Percentiles rank a stretch among this genome's conserved stretches.
Conservation (phyloP, 2,113 vertebrate species). For the Irena cyanogastra region DNA sequence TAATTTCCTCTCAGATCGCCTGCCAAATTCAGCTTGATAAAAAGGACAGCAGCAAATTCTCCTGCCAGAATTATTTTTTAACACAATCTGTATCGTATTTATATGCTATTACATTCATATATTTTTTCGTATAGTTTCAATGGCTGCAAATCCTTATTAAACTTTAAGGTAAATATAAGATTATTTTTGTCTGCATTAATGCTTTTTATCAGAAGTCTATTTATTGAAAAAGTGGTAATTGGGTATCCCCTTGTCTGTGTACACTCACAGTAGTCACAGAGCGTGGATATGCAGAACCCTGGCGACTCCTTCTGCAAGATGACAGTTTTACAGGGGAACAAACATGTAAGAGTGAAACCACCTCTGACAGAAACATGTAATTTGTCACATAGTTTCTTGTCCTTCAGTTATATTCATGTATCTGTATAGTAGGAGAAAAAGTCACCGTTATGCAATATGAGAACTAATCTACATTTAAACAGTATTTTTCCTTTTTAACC, state of each 20-base stretch:
- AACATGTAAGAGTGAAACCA: not conserved
- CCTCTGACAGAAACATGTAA: not conserved
- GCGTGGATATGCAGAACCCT: not conserved
- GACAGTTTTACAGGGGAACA: not conserved
- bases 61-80: not conserved
- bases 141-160: not conserved
- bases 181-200: not conserved
- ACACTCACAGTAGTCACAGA: too few relatives aligned
- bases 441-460: accelerated
- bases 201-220: not conserved
- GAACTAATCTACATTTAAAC: not conserved
- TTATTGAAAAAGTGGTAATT: not conserved
- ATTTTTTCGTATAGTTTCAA: not conserved
- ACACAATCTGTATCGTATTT: not conserved
- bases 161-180: not conserved
- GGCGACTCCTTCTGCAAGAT: not conserved
- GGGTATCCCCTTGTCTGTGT: not conserved
- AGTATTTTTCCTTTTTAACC: not conserved
- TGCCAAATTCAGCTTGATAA: not conserved
- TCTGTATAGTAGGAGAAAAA: not conserved
- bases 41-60: not conserved
- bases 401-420: not conserved
- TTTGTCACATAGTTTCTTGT: not conserved
- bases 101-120: accelerated
- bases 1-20: not conserved